These are phyloP conservation scores for Popillia japonica DNA, from an alignment of 1,140 invertebrate genomes.

Conservation along the genomic window DNA sequence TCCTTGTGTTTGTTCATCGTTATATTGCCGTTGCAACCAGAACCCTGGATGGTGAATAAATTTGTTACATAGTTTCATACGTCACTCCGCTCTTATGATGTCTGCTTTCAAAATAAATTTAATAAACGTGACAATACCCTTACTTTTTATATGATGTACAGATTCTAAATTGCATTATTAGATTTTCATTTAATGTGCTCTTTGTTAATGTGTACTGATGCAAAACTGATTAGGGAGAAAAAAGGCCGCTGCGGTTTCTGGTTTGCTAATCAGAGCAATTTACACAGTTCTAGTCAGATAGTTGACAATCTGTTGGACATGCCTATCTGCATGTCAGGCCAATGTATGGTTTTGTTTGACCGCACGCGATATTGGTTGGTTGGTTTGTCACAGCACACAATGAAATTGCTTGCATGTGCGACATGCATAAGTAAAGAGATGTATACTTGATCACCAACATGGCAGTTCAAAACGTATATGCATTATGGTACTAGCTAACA, in stretches of 20 bases:
- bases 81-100: too few relatives aligned
- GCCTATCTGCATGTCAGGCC: not conserved
- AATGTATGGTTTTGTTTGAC: not conserved
- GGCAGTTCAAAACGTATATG: too few relatives aligned
- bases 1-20: too few relatives aligned
- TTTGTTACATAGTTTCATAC: too few relatives aligned
- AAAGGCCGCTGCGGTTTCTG: not conserved
- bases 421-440: not conserved
- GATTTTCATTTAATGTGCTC: too few relatives aligned
- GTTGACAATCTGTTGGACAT: slow-evolving; percentile 1
- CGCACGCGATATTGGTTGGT: not conserved
- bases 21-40: too few relatives aligned
- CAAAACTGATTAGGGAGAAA: not conserved
- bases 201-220: not conserved
- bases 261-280: not conserved
- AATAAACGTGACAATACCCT: too few relatives aligned
- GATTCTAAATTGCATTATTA: too few relatives aligned
- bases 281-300: not conserved
- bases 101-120: too few relatives aligned
- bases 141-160: too few relatives aligned
- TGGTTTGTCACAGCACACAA: not conserved
- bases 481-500: too few relatives aligned
- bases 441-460: not conserved
- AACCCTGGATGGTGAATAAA: too few relatives aligned
- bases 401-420: not conserved